Conservation (phyloP, 2,113 vertebrate species). For the Beaufortia kweichowensis region DNA sequence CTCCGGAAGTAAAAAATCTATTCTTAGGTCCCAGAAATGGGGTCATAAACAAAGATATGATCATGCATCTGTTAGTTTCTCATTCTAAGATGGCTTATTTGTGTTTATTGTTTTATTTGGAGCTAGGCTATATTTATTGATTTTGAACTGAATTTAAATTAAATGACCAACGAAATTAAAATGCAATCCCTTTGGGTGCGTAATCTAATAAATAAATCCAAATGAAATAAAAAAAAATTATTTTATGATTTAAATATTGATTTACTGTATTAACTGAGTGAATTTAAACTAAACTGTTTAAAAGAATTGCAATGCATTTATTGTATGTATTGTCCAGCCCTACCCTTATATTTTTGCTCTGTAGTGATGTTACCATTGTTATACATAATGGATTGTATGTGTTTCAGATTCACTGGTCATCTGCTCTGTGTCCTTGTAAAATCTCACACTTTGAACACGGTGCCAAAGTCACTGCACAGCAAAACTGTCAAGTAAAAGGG, state of each 20-base stretch:
- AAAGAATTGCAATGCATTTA: not conserved
- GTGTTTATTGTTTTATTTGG: not conserved
- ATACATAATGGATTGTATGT: not conserved
- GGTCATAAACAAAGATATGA: slow-evolving; percentile 21
- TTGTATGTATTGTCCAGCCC: too few relatives aligned
- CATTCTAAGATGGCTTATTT: not conserved
- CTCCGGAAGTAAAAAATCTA: not conserved
- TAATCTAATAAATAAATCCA: too few relatives aligned
- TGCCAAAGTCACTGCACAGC: slow-evolving; percentile 1
- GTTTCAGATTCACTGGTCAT: not conserved
- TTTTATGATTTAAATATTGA: too few relatives aligned
- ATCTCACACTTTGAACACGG: slow-evolving; percentile 12
- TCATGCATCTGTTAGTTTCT: not conserved
- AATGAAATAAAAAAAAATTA: too few relatives aligned
- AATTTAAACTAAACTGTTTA: too few relatives aligned
- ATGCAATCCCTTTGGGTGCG: too few relatives aligned
- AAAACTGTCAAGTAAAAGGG: not conserved
- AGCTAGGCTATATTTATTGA: not conserved
- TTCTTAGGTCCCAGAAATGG: not conserved
- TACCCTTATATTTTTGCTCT: not conserved
- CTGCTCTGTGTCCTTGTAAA: not conserved
- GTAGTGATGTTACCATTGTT: not conserved
- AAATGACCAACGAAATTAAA: too few relatives aligned
- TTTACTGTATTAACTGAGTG: too few relatives aligned
- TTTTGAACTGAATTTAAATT: too few relatives aligned